Evolutionary conservation across 2,888 invertebrate species (phyloP), one percentile per base, ranked within the genome.

Genomic region (Himalopsyche anomala): DNA sequence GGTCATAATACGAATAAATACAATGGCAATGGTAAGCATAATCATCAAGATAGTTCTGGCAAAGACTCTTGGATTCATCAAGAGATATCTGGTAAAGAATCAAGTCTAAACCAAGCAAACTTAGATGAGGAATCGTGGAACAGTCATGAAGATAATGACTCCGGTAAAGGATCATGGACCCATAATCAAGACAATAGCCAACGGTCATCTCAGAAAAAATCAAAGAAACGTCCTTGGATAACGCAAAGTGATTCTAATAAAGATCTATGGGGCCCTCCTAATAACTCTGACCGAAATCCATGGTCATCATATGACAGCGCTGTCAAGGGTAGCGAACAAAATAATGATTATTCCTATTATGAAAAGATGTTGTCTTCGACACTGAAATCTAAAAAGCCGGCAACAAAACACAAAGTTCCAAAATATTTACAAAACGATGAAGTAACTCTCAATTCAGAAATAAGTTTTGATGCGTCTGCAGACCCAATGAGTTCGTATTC

Each of bases 41-140:
- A 19, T 19, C 62, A 62, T 62, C 62, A 62, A 5, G 62, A 62
- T 5, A 62, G 19, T 19, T 62, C 62, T 19, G 62, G 62, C 28
- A 62, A 62, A 62, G 19, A 62, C 62, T 80, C 80, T 3, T 80
- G 38, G 42, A n/a, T 45, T 4, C 19, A 62, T 11, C 62, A 19
- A 62, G 62, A 62, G 11, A 19, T 19, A 19, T 62, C 54, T 36
- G 84, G 81, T 6, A 92, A 91, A 80, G 87, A 82, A 80, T 84
- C 87, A 89, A 90, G 88, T 88, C 85, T 90, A 86, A 86, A 89
- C n/a, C 90, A 90, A n/a, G 91, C 91, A 42, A 92, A 92, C 86
- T 89, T 89, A 2, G 89, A 89, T n/a, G 92, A 91, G 89, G 90
- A 90, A 12, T 89, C 90, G 2, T 56, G 74, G 40, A 62, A 19